Conservation (phyloP, 2,888 invertebrate genomes). For the Folsomia manolachei region DNA sequence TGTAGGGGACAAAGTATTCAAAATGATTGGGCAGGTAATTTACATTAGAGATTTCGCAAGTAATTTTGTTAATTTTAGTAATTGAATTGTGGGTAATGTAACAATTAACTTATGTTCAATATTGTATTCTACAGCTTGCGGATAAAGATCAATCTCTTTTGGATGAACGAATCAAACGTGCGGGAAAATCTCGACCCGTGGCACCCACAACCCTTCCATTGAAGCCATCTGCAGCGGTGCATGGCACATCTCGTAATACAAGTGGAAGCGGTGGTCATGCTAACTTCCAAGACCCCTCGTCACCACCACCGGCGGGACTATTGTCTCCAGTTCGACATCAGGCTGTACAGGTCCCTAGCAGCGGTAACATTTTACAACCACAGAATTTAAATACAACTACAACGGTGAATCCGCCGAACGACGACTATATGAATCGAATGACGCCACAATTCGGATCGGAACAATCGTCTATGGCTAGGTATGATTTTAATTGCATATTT, state of each 20-base stretch:
- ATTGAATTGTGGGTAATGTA: too few species aligned
- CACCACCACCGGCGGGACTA: not conserved
- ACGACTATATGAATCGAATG: not conserved
- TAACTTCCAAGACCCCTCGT: not conserved
- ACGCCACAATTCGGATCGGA: not conserved
- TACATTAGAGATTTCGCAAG: not conserved
- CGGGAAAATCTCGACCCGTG: slow-evolving; percentile 59
- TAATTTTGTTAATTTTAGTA: not conserved
- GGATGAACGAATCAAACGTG: slow-evolving; percentile 93
- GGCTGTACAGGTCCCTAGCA: not conserved
- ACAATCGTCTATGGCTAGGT: not conserved
- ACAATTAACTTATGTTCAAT: too few species aligned
- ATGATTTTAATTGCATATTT: not conserved
- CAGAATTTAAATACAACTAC: slow-evolving; percentile 26
- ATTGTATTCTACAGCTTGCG: slow-evolving; percentile 66
- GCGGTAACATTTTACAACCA: slow-evolving; percentile 27
- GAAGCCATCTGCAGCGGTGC: not conserved
- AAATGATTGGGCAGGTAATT: slow-evolving; percentile 81
- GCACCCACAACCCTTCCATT: not conserved
- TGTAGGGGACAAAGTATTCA: slow-evolving; percentile 86
- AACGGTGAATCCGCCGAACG: not conserved
- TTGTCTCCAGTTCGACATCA: not conserved
- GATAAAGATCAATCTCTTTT: slow-evolving; percentile 92
- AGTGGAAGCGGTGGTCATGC: not conserved
- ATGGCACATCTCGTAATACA: not conserved